phyloP scores from a whole-genome alignment of 1,140 invertebrate genomes.

The Trichogramma pretiosum region DNA sequence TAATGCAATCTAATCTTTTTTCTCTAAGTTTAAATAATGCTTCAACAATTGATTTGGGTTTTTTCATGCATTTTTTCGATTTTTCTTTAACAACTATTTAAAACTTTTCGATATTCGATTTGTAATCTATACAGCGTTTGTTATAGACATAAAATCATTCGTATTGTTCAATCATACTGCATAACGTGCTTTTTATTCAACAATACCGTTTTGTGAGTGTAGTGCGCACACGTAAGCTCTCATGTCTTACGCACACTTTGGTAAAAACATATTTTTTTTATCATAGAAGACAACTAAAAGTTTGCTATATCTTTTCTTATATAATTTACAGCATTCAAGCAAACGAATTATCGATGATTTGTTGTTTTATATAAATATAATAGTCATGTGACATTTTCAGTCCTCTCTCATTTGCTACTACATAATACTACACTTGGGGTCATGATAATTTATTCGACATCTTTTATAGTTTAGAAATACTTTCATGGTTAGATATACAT shows the following conservation, averaged over 20 bases:
- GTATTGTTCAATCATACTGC: too few species aligned
- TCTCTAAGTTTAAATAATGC: background rate
- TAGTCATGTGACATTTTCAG: constrained; percentile 11
- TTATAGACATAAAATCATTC: too few species aligned
- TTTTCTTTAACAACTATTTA: too few species aligned
- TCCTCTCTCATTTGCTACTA: constrained; percentile 2
- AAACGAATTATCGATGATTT: constrained; percentile 6
- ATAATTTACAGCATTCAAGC: constrained; percentile 1
- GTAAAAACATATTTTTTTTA: constrained; percentile 20
- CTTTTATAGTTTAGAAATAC: constrained; percentile 13
- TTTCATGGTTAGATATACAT: constrained; percentile 11
- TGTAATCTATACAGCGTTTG: too few species aligned
- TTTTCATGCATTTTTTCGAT: too few species aligned
- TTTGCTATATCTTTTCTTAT: constrained; percentile 2
- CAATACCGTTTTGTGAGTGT: constrained; percentile 12
- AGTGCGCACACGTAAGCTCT: constrained; percentile 1
- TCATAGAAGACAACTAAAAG: constrained; percentile 8
- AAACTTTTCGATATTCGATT: too few species aligned
- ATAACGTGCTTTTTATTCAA: too few species aligned
- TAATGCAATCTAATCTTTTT: background rate
- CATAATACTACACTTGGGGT: constrained; percentile 12
- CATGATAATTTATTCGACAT: background rate
- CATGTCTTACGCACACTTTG: constrained; percentile 11
- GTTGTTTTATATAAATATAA: background rate
- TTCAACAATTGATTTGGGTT: too few species aligned